phyloP scores from a whole-genome alignment of 1,140 invertebrate species.

The Leguminivora glycinivorella region DNA sequence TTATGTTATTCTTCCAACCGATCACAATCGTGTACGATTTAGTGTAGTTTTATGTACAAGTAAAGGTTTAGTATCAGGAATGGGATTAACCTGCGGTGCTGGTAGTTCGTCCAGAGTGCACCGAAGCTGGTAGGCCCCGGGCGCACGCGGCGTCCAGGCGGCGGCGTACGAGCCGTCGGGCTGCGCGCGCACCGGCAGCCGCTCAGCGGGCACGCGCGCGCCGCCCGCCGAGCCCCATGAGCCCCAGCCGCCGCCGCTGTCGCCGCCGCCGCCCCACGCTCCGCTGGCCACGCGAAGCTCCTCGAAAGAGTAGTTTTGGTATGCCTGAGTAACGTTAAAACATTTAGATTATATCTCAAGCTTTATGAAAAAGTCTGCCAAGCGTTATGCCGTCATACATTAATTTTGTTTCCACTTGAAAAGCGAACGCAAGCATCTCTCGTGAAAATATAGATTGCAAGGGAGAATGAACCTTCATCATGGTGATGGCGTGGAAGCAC shows the following conservation, averaged over 20 bases:
- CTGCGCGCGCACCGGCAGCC: constrained; percentile 90
- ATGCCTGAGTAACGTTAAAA: constrained; percentile 89
- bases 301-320: constrained; percentile 97
- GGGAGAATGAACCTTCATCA: constrained; percentile 62
- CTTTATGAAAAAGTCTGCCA: not conserved
- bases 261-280: constrained; percentile 45
- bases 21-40: too few species aligned
- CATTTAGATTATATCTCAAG: not conserved
- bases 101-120: constrained; percentile 93
- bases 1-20: too few species aligned
- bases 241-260: constrained; percentile 71
- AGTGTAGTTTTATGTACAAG: too few species aligned
- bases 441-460: not conserved
- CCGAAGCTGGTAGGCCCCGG: constrained; percentile 93
- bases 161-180: constrained; percentile 93
- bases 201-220: constrained; percentile 82
- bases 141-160: constrained; percentile 94
- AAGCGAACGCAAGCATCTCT: not conserved
- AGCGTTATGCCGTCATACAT: not conserved
- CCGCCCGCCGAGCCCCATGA: constrained; percentile 77
- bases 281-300: constrained; percentile 91
- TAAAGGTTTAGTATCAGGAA: too few species aligned
- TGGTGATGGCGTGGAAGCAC: constrained; percentile 95
- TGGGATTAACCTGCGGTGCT: constrained; percentile 85
- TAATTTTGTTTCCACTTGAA: not conserved